Conservation (phyloP, 2,113 vertebrate species). For the Catharus bicknelli region DNA sequence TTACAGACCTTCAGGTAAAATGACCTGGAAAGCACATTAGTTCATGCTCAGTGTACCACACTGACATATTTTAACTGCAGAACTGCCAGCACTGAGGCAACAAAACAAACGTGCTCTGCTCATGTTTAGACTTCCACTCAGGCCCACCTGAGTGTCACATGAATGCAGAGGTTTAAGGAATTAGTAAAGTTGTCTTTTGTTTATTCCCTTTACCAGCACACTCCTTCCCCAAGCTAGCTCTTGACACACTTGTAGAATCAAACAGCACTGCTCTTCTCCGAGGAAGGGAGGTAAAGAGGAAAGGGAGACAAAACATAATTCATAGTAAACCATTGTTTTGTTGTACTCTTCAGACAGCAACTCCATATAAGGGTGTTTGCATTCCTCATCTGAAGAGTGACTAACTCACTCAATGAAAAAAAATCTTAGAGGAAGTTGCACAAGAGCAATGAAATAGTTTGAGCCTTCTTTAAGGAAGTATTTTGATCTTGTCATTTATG, state of each 20-base stretch:
- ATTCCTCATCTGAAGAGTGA: slow-evolving; percentile 19
- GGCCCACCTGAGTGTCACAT: background rate
- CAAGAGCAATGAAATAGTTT: slow-evolving; percentile 6
- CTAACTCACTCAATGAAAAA: background rate
- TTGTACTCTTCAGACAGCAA: background rate
- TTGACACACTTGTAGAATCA: background rate
- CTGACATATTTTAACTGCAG: background rate
- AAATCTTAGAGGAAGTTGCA: slow-evolving; percentile 23
- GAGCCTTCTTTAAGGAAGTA: background rate
- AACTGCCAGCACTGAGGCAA: background rate
- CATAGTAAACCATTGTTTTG: background rate
- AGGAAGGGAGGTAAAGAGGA: background rate
- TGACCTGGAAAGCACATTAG: background rate
- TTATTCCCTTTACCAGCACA: background rate
- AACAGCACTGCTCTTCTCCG: background rate
- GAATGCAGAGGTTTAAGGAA: background rate
- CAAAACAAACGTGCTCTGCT: background rate
- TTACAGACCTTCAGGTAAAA: background rate
- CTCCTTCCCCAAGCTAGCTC: background rate
- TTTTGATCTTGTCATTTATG: background rate
- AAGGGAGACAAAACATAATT: background rate
- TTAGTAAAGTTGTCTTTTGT: background rate
- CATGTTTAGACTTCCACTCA: background rate
- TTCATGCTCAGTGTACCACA: background rate
- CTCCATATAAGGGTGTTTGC: background rate